Base-by-base conservation (phyloP, 2,113 vertebrate genomes). In the Platycercus adscitus region DNA sequence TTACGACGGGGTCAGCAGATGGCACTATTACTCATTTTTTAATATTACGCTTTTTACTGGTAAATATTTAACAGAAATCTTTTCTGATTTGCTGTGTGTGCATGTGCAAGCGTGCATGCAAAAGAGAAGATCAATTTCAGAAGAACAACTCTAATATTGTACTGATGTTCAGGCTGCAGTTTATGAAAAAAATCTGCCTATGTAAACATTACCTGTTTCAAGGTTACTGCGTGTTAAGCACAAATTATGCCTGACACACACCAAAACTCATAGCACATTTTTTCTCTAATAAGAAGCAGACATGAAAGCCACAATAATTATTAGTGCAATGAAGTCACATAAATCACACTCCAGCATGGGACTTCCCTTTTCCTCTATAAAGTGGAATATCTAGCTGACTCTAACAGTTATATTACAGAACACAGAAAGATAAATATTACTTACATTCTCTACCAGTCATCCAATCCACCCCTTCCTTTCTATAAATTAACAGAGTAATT, bases 1-100 rank as follows among this genome's bases (percentile, higher is more conserved):
- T 19, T 63, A 63, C 68, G 80, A 91, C 91, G 50, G 56, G 76
- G 83, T 93, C 96, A 97, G 91, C 91, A 97, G 96, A 93, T 97
- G 96, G 95, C 95, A 96, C 92, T 95, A 75, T 90, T 50, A 86
- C 76, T 91, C 83, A 68, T 93, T 93, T 79, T 80, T 93, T 82
- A 93, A 90, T 70, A 66, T 23, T 33, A 39, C 2, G 1, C 5
- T 53, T 88, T 69, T 73, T 70, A 49, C 28, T 33, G 33, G 35
- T 26, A 71, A 88, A 50, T 53, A 52, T 53, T 85, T 52, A 78
- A 86, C 8, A 66, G 43, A 90, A 83, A 70, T 12, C 53, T 60
- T 81, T 66, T 20, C 31, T 41, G 41, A 86, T 90, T 88, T 78
- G 37, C 68, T 37, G 20, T 14, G 49, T 73, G 39, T 39, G 23